These are phyloP conservation scores for Calameuta pallipes DNA, from an alignment of 2,888 invertebrate genomes.

Conservation along the genomic window DNA sequence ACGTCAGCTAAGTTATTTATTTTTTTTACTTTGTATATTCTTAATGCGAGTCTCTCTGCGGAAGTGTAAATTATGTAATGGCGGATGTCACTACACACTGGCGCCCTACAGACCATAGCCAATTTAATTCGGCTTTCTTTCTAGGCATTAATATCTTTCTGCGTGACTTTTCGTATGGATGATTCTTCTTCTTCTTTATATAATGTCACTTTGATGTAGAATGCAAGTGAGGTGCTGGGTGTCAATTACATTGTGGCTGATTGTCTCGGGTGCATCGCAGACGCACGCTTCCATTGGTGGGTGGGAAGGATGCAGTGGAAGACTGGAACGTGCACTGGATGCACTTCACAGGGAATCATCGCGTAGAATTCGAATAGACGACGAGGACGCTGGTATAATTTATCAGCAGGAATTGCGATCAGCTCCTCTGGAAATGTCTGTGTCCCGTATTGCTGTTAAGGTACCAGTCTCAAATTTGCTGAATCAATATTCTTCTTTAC, in stretches of 20 bases:
- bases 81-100: background rate
- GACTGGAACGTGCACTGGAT: conserved; percentile 60
- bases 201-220: conserved; percentile 7
- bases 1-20: background rate
- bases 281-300: conserved; percentile 34
- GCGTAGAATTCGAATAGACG: conserved; percentile 39
- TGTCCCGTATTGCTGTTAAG: conserved; percentile 56
- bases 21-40: background rate
- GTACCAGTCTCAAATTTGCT: conserved; percentile 27
- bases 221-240: conserved; percentile 1
- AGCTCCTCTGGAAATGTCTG: conserved; percentile 59
- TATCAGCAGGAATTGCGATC: conserved; percentile 56
- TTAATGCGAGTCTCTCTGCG: background rate
- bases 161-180: background rate
- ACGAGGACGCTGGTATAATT: conserved; percentile 44
- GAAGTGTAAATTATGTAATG: background rate
- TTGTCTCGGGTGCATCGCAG: background rate
- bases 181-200: background rate
- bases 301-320: conserved; percentile 56
- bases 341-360: conserved; percentile 52
- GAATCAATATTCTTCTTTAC: background rate
- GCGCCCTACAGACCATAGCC: background rate
- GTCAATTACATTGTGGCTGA: conserved; percentile 6
- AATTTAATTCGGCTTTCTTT: conserved; percentile 1
- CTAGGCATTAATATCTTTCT: background rate